These are phyloP conservation scores for Halictus rubicundus DNA, from an alignment of 1,140 invertebrate genomes.

Conservation along the genomic window DNA sequence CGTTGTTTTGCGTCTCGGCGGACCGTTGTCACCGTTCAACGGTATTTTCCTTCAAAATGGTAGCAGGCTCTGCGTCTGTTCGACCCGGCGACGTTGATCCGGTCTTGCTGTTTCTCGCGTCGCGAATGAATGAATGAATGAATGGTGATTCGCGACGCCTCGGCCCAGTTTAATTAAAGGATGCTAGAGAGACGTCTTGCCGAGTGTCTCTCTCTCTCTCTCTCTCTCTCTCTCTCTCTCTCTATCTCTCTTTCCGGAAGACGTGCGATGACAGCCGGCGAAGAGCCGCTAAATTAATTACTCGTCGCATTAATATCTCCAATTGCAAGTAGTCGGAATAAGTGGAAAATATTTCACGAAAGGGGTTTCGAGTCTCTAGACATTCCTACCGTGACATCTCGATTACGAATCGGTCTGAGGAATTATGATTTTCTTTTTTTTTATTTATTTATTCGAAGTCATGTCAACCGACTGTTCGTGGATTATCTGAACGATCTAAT, in stretches of 20 bases:
- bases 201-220: background rate
- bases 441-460: too few species aligned
- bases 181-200: background rate
- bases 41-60: too few species aligned
- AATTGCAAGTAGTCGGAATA: background rate
- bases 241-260: background rate
- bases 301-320: conserved; percentile 16
- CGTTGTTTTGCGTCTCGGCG: too few species aligned
- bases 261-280: conserved; percentile 3
- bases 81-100: too few species aligned
- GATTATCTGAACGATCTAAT: too few species aligned
- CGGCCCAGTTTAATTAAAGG: conserved; percentile 20
- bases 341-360: background rate
- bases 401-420: too few species aligned
- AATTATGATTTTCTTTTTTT: too few species aligned
- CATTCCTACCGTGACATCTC: too few species aligned
- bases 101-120: background rate
- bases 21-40: too few species aligned
- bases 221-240: background rate
- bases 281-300: conserved; percentile 24
- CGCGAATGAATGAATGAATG: background rate
- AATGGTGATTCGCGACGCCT: too few species aligned
- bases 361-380: background rate
- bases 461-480: too few species aligned
- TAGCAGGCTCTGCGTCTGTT: too few species aligned